Evolutionary conservation across 2,888 invertebrate genomes (phyloP).

Genomic region (Cotesia congregata): DNA sequence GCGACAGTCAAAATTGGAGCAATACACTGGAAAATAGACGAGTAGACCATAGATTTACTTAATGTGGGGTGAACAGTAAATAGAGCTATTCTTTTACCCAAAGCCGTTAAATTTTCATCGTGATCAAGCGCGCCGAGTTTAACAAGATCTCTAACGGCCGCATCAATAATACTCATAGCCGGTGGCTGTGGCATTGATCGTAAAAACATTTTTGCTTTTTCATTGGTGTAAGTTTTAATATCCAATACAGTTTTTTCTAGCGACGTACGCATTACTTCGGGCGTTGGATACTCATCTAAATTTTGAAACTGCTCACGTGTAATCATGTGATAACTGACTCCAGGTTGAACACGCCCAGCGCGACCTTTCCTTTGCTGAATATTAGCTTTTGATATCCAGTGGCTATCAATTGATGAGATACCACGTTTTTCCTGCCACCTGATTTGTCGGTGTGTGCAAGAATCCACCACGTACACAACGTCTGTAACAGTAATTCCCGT

Average conservation of each 20-base stretch:
- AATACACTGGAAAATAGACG: constrained; percentile 73
- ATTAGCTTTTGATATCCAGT: constrained; percentile 77
- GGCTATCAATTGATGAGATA: constrained; percentile 71
- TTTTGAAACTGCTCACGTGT: constrained; percentile 71
- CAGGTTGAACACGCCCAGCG: constrained; percentile 78
- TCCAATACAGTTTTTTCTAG: constrained; percentile 75
- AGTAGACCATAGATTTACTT: constrained; percentile 75
- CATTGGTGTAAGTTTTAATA: constrained; percentile 74
- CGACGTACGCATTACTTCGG: constrained; percentile 77
- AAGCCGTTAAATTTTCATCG: constrained; percentile 75
- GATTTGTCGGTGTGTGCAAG: constrained; percentile 76
- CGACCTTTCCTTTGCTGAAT: constrained; percentile 78
- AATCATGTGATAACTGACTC: constrained; percentile 73
- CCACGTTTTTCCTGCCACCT: constrained; percentile 72
- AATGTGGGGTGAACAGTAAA: constrained; percentile 76
- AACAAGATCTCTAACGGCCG: constrained; percentile 76
- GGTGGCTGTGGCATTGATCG: constrained; percentile 78
- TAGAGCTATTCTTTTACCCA: constrained; percentile 74
- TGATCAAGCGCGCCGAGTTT: constrained; percentile 74
- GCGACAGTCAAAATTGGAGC: constrained; percentile 72
- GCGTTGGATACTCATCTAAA: constrained; percentile 73
- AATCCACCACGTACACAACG: constrained; percentile 79
- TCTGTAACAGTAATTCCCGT: constrained; percentile 83
- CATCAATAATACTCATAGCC: constrained; percentile 67
- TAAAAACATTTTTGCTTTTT: constrained; percentile 75